Base-by-base conservation (phyloP, 1,140 invertebrate genomes). In the Harlomillsia oculata region DNA sequence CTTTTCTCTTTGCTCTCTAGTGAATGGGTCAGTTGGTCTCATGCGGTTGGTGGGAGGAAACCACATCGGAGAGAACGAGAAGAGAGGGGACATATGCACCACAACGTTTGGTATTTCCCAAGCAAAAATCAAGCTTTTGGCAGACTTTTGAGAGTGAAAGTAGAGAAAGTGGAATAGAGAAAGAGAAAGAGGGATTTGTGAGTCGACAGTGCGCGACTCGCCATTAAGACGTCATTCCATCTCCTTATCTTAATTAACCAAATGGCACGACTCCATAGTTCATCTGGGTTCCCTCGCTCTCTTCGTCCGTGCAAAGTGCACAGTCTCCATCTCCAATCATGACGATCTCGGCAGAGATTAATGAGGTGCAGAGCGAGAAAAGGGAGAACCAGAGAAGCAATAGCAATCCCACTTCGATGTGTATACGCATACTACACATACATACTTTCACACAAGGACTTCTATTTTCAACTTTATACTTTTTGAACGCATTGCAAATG, bases 161-260 rank as follows among this genome's bases (percentile, higher is more conserved):
- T n/a, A n/a, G n/a, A n/a, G n/a, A n/a, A n/a, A n/a, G n/a, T n/a
- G n/a, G n/a, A n/a, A n/a, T n/a, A n/a, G n/a, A n/a, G n/a, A n/a
- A n/a, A n/a, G n/a, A n/a, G n/a, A n/a, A n/a, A 32, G 3, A 20
- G 9, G 53, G 40, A 45, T 45, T 54, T 34, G 53, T 54, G 53
- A 46, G 21, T 36, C 9, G 11, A 26, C 6, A 18, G 20, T 21
- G 21, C 28, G 28, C 25, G 48, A 26, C 20, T 51, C n/a, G 39
- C 56, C 56, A 60, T 60, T 60, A 60, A 60, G 56, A 37, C 56
- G 59, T 51, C 59, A 56, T 56, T 60, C 41, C 53, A 51, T 56
- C 55, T 56, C 34, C 59, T 60, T 60, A 60, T 60, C 59, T 60
- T 60, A 60, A 60, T 56, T 60, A 60, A 60, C 59, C n/a, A 60